Evolutionary conservation across 2,888 invertebrate genomes (phyloP), one percentile per base, ranked within the genome.

Genomic region (Trichopoda pennipes): DNA sequence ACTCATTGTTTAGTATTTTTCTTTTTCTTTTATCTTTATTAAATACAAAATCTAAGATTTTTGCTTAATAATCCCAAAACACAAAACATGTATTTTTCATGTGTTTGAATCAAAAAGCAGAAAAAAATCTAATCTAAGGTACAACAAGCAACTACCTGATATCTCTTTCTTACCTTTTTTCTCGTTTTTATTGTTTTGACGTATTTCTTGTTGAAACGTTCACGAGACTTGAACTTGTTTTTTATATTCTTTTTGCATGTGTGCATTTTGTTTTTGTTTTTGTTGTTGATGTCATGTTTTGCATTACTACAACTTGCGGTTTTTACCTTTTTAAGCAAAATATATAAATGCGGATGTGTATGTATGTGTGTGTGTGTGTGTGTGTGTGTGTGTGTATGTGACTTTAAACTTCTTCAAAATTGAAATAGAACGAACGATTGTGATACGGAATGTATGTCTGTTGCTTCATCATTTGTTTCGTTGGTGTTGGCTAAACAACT

Each of bases 151-250:
- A 28, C 7, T 28, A 28, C 28, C 28, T 28, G 28, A 12, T 38
- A 38, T 38, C 38, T 38, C 38, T 53, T 61, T 72, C n/a, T n/a
- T 53, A 14, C 44, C 51, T 68, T 64, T 35, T n/a, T 19, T 17
- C 21, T 44, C 49, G 1, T 66, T 53, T 56, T 53, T 49, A 42
- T 69, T 76, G 28, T 58, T 42, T 69, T 47, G 21, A 58, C 42
- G 7, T 47, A 32, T 58, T 80, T 68, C 66, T 53, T 84, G 53
- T 56, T 68, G 72, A 60, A 81, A 64, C 72, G 63, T 77, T 77
- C 35, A 74, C 72, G 12, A 66, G 69, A 63, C 69, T 56, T 77
- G 72, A 81, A 77, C 72, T 81, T 81, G 74, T 81, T 81, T 76
- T 23, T 76, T 55, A 35, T 70, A 32, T 44, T 14, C 38, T 56